Evolutionary conservation across 2,797 vertebrate genomes (phyloP), one percentile per base, ranked within the genome.

Genomic region (Sarcoramphus papa): DNA sequence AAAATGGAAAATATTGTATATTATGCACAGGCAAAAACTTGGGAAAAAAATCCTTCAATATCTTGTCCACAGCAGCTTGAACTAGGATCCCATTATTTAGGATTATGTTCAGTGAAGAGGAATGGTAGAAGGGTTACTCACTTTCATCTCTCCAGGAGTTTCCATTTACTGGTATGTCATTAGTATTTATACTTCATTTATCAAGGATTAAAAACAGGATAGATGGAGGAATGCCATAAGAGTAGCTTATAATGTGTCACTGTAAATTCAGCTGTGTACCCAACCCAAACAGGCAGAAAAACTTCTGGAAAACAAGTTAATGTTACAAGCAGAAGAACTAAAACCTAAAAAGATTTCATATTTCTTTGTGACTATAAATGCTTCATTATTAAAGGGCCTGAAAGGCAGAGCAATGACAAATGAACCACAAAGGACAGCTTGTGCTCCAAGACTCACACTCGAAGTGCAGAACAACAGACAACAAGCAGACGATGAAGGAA

Each of bases 171-270:
- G 59, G 28, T 40, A 50, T 40, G 89, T 67, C 91, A 95, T 95
- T 93, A 94, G 87, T 72, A 92, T 93, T 92, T 95, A 95, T 95
- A 96, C 90, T 91, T 86, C 77, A 95, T 95, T 95, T 97, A 94
- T 94, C 90, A 90, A 65, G 79, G 88, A 95, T 96, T 96, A 96
- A 94, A 95, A 82, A 10, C 91, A 76, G 80, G 82, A 72, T 65
- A 59, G 89, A 85, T 73, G 88, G 78, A 95, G 94, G 79, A 93
- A 93, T 90, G 90, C 88, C 37, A 4, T 18, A 28, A 64, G 73
- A 88, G 62, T 15, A 88, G 91, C 51, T 88, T 56, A 81, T 37
- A 77, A 86, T 8, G 31, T 37, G 65, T 68, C 73, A 56, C 82
- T 70, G 82, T 43, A 76, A 88, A 86, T 88, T 90, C 82, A 69